Evolutionary conservation across 2,888 invertebrate species (phyloP), one percentile per base, ranked within the genome.

Genomic region (Calliphora vomitoria): DNA sequence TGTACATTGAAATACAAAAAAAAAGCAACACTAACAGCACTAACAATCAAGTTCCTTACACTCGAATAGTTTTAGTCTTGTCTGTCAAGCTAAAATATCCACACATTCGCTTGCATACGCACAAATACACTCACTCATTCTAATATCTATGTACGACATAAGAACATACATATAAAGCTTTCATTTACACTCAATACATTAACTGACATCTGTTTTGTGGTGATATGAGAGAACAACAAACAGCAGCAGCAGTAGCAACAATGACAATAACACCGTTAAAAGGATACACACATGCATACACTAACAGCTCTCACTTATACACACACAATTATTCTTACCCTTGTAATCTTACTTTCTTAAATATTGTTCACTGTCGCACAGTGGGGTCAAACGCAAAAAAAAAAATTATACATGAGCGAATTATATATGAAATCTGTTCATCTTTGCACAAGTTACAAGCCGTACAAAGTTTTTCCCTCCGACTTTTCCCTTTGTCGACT

Each of bases 161-260:
- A 25, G 25, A 25, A 25, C 11, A 44, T 11, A 44, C 44, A 44
- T 20, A 74, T 31, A 53, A 71, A 55, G 74, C 35, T 72, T 86
- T 78, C 78, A 72, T 78, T 82, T 66, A 66, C 64, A 76, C 76
- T 85, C 72, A 82, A 76, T 79, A 79, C 83, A 81, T 81, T 87
- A 87, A 71, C 74, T 83, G 75, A 76, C 75, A 80, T 86, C 75
- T 83, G 82, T 75, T 87, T 60, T 83, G 80, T 81, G 83, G 71
- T 80, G 41, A 83, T 83, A 66, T 80, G 60, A 83, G 25, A 72
- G 76, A 72, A 13, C 71, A 66, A 18, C 3, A 44, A 76, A n/a
- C n/a, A n/a, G n/a, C 53, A 75, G 25, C 69, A 64, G 64, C 35
- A 80, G 15, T 38, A 68, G 38, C 38, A 15, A n/a, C 25, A 18